A percentile compares a stretch with the other conserved stretches of the same genome.
These are phyloP conservation scores for Leptopilina boulardi DNA, from an alignment of 1,140 invertebrate species.

Conservation along the genomic window DNA sequence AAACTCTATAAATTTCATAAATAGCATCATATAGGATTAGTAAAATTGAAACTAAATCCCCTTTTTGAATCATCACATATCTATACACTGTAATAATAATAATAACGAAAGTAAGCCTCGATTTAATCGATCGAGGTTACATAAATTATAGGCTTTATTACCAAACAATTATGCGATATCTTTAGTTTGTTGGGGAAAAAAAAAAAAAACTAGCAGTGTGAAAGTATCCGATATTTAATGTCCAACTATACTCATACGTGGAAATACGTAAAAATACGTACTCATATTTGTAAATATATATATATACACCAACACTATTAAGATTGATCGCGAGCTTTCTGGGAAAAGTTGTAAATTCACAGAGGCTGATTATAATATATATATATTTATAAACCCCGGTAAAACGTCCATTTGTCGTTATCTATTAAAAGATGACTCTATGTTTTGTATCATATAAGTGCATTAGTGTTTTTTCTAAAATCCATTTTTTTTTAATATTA, in stretches of 20 bases:
- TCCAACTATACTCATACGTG: no score
- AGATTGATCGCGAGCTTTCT: constrained; percentile 27
- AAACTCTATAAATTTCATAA: no score
- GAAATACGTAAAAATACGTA: no score
- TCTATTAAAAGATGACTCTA: constrained; percentile 12
- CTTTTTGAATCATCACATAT: constrained; percentile 8
- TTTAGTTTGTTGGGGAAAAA: constrained; percentile 45
- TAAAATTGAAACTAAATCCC: neutral
- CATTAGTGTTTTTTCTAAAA: constrained; percentile 38
- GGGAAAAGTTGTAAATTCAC: constrained; percentile 16
- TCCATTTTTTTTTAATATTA: no score
- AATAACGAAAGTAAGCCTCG: neutral
- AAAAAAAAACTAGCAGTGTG: constrained; percentile 35
- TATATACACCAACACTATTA: neutral
- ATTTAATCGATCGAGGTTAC: constrained; percentile 24
- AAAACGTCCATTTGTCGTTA: constrained; percentile 16
- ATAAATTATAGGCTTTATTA: constrained; percentile 30
- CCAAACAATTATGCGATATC: constrained; percentile 26
- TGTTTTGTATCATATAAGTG: constrained; percentile 11
- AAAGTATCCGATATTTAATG: constrained; percentile 28
- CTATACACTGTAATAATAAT: neutral
- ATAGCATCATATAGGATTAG: neutral
- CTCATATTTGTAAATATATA: neutral
- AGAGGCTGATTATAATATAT: constrained; percentile 32
- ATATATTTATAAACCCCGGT: neutral